phyloP scores from a whole-genome alignment of 2,113 vertebrate species.

The Gasterosteus nipponicus region DNA sequence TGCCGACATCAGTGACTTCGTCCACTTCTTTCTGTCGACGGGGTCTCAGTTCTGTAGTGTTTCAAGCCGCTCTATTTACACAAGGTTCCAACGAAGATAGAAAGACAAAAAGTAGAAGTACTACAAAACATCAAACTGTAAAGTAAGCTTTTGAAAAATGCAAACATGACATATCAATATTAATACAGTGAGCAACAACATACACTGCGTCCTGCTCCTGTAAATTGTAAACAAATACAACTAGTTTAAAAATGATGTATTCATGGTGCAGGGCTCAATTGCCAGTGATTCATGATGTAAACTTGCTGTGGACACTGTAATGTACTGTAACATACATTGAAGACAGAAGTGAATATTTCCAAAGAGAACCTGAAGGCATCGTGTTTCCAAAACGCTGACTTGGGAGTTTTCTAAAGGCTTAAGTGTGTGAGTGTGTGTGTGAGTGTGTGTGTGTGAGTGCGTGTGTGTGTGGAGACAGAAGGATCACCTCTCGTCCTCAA shows the following conservation, averaged over 20 bases:
- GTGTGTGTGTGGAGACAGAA: neutral
- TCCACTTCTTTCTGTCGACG: too few relatives aligned
- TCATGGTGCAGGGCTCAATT: neutral
- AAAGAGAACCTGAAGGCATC: slow-evolving; percentile 41
- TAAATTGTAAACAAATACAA: too few relatives aligned
- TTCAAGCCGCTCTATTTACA: too few relatives aligned
- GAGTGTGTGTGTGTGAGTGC: slow-evolving; percentile 16
- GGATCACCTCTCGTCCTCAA: slow-evolving; percentile 81
- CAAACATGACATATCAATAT: too few relatives aligned
- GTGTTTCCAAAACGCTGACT: slow-evolving; percentile 68
- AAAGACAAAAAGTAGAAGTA: too few relatives aligned
- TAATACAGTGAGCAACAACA: too few relatives aligned
- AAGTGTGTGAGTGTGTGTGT: slow-evolving; percentile 14
- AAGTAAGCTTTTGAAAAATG: neutral
- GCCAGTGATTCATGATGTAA: neutral
- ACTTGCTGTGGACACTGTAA: neutral
- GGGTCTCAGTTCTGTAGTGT: too few relatives aligned
- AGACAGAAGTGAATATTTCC: neutral
- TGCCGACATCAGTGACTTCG: too few relatives aligned
- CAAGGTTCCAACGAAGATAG: too few relatives aligned
- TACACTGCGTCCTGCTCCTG: too few relatives aligned
- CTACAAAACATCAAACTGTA: too few relatives aligned
- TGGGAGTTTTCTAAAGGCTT: slow-evolving; percentile 47
- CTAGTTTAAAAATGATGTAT: too few relatives aligned
- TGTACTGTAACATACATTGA: neutral